Conservation (phyloP, 2,113 vertebrate genomes). For the Psittacara wagleri region DNA sequence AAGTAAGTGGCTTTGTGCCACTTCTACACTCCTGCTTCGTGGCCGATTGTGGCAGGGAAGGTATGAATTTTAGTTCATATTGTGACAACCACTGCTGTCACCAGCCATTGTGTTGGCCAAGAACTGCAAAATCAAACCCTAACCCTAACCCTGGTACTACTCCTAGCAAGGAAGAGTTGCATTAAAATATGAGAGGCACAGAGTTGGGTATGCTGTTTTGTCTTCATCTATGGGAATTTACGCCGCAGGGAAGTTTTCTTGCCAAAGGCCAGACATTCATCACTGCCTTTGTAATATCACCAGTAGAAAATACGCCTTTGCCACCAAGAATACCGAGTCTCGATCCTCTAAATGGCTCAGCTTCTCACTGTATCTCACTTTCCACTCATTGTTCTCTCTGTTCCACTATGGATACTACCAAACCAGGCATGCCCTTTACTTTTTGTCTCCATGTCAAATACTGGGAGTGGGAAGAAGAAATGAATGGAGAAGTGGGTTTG, state of each 20-base stretch:
- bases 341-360: neutral
- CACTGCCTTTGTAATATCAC: neutral
- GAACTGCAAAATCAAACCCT: neutral
- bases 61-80: neutral
- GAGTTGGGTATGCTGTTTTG: neutral
- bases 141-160: neutral
- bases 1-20: neutral
- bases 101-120: neutral
- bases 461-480: neutral
- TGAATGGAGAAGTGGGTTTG: neutral
- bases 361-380: neutral
- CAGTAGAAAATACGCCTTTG: neutral
- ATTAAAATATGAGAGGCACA: neutral
- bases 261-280: neutral
- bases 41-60: neutral
- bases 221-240: neutral
- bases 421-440: neutral
- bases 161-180: neutral
- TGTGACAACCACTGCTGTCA: neutral
- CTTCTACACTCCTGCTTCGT: neutral
- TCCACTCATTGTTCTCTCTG: neutral
- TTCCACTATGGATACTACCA: neutral
- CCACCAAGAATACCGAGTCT: neutral
- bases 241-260: neutral
- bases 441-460: neutral